Evolutionary conservation across 1,140 invertebrate species (phyloP).

Genomic region (Aricia agestis): DNA sequence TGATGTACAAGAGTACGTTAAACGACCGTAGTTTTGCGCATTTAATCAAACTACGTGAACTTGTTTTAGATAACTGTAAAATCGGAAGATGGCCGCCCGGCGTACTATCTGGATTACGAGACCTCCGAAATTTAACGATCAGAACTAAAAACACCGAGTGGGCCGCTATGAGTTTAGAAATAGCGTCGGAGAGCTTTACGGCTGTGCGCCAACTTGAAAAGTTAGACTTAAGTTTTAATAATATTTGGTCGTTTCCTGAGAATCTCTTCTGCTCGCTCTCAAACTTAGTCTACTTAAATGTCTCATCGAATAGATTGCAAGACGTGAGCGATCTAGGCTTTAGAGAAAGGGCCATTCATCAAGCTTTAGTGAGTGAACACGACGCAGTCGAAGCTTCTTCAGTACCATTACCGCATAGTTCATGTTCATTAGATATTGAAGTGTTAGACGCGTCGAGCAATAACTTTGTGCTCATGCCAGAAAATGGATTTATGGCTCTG

Average conservation of each 20-base stretch:
- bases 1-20: slow-evolving; percentile 83
- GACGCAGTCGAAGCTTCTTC: slow-evolving; percentile 61
- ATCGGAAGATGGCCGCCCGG: slow-evolving; percentile 85
- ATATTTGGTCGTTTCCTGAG: slow-evolving; percentile 91
- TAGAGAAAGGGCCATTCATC: slow-evolving; percentile 77
- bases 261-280: slow-evolving; percentile 89
- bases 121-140: slow-evolving; percentile 88
- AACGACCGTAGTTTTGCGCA: slow-evolving; percentile 88
- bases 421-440: slow-evolving; percentile 87
- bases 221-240: slow-evolving; percentile 91
- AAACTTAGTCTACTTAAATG: slow-evolving; percentile 85
- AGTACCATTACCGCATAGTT: slow-evolving; percentile 61
- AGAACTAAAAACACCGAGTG: slow-evolving; percentile 87
- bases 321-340: slow-evolving; percentile 89
- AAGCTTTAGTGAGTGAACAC: slow-evolving; percentile 79
- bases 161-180: slow-evolving; percentile 85
- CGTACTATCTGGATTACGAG: slow-evolving; percentile 83
- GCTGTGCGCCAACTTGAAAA: slow-evolving; percentile 85
- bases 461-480: slow-evolving; percentile 87
- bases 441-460: slow-evolving; percentile 90
- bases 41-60: slow-evolving; percentile 84
- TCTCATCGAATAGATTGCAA: slow-evolving; percentile 90
- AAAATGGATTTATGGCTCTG: slow-evolving; percentile 86
- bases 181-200: slow-evolving; percentile 84
- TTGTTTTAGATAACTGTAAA: slow-evolving; percentile 91